Percentiles rank a stretch among this genome's conserved stretches.
Conservation (phyloP, 2,888 invertebrate species). For the Drosophila prostipennis region DNA sequence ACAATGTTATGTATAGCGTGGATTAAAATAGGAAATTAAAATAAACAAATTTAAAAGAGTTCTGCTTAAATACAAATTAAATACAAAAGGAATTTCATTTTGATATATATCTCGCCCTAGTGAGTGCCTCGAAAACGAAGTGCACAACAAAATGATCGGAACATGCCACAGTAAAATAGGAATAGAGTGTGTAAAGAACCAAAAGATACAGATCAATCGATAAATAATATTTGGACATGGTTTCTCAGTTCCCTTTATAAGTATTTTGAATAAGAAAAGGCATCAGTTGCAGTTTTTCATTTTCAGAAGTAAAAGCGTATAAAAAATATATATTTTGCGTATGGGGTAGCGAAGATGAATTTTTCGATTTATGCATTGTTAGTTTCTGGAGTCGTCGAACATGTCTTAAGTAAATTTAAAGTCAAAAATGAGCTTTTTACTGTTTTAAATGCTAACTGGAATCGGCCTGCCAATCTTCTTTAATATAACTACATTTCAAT, state of each 20-base stretch:
- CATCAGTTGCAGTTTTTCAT: constrained; percentile 3
- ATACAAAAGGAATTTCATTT: constrained; percentile 65
- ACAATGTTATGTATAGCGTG: constrained; percentile 45
- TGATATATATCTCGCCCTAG: constrained; percentile 21
- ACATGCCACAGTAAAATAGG: constrained; percentile 41
- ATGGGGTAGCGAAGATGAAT: background rate
- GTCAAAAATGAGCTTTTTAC: background rate
- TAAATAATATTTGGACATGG: background rate
- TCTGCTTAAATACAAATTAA: constrained; percentile 61
- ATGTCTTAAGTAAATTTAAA: background rate
- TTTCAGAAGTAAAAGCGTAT: constrained; percentile 43
- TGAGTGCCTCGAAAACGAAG: constrained; percentile 71
- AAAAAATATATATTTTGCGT: constrained; percentile 31
- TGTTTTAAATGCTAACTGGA: background rate
- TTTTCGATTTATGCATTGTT: constrained; percentile 1
- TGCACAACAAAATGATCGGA: constrained; percentile 45
- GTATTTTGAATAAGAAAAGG: constrained; percentile 14
- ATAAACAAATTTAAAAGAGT: constrained; percentile 34
- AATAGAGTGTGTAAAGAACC: constrained; percentile 24
- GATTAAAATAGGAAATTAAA: constrained; percentile 9
- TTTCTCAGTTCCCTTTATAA: constrained; percentile 1
- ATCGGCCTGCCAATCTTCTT: background rate
- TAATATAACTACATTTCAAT: background rate
- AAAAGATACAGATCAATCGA: constrained; percentile 20
- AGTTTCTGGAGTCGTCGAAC: background rate